Percentiles rank a stretch among this genome's conserved stretches.
Conservation (phyloP, 2,797 vertebrate species). For the Mus minutoides region DNA sequence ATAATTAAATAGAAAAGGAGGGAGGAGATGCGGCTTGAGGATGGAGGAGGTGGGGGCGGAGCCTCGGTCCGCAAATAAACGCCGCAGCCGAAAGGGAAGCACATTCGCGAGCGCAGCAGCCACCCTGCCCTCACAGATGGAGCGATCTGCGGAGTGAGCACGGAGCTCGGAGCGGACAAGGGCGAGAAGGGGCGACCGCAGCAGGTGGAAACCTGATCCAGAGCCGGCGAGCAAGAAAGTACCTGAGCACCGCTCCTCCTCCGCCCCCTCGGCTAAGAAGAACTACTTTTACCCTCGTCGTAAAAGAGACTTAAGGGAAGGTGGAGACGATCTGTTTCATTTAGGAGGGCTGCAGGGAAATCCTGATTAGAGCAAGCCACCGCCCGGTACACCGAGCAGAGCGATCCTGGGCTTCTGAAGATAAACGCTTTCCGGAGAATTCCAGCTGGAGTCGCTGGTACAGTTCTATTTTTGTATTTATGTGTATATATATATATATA, state of each 20-base stretch:
- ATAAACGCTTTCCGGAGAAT: slow-evolving; percentile 61
- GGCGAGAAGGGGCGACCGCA: slow-evolving; percentile 24
- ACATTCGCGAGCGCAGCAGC: neutral
- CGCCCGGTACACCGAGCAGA: slow-evolving; percentile 45
- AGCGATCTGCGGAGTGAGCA: neutral
- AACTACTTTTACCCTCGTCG: slow-evolving; percentile 54
- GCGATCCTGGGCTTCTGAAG: slow-evolving; percentile 42
- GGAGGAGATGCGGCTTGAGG: slow-evolving; percentile 49
- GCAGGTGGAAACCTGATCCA: slow-evolving; percentile 73
- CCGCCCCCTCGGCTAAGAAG: neutral
- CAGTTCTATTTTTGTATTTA: slow-evolving; percentile 71
- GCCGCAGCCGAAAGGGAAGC: neutral
- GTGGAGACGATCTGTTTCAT: slow-evolving; percentile 43
- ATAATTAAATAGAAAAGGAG: slow-evolving; percentile 48
- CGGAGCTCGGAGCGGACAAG: neutral
- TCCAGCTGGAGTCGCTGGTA: slow-evolving; percentile 70
- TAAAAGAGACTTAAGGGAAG: slow-evolving; percentile 35
- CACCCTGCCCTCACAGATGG: slow-evolving; percentile 39
- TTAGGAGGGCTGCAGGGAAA: slow-evolving; percentile 50
- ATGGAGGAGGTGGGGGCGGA: slow-evolving; percentile 75
- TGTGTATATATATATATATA: slow-evolving; percentile 30
- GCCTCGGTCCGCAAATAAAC: slow-evolving; percentile 71
- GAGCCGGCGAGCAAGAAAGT: slow-evolving; percentile 63
- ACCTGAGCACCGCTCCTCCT: slow-evolving; percentile 36
- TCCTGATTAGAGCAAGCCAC: slow-evolving; percentile 22